phyloP scores from a whole-genome alignment of 2,113 vertebrate genomes.

The Antidorcas marsupialis region DNA sequence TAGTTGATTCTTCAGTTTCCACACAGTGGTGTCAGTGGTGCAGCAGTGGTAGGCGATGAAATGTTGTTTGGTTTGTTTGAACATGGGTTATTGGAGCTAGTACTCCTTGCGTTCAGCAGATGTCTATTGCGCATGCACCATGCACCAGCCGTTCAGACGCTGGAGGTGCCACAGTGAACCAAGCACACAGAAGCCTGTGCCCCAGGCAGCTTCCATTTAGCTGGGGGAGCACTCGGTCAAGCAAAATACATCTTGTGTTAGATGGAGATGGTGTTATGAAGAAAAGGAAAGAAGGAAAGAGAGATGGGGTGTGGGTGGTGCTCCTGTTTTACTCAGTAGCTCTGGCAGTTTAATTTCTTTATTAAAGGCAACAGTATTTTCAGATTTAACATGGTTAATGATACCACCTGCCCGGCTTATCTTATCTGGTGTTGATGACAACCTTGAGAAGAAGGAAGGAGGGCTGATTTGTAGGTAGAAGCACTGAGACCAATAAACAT shows the following conservation, averaged over 20 bases:
- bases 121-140: background rate
- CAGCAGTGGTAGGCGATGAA: background rate
- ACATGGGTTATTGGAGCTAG: background rate
- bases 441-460: background rate
- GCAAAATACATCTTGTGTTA: background rate
- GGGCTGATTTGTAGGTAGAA: background rate
- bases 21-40: background rate
- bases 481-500: background rate
- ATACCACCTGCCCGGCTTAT: background rate
- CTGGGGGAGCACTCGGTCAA: background rate
- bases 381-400: background rate
- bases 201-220: background rate
- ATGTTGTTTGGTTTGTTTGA: background rate
- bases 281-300: background rate
- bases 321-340: background rate
- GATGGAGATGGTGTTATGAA: background rate
- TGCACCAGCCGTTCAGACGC: background rate
- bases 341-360: background rate
- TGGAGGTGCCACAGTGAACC: background rate
- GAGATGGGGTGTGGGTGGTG: background rate
- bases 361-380: background rate
- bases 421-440: background rate
- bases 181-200: background rate
- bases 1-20: background rate
- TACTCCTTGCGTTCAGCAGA: background rate